Base-by-base conservation (phyloP, 2,888 invertebrate species). In the Mesoligia furuncula region DNA sequence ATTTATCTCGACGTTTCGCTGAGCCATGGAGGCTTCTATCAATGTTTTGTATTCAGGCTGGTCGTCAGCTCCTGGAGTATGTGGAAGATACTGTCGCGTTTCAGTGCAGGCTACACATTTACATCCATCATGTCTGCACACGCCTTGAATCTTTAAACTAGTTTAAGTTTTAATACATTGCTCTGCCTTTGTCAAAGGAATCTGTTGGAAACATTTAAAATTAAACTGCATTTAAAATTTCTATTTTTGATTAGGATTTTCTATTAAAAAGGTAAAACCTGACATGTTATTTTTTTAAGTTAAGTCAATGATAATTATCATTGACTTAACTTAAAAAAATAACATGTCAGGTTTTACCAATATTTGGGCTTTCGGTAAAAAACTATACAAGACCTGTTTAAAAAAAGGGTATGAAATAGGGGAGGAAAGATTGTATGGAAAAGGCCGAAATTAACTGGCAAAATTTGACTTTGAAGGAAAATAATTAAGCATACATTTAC, bases 41-140 rank as follows among this genome's bases (percentile, higher is more conserved):
- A 64, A 39, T 20, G 48, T 77, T 76, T 81, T 62, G 68, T 84
- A 71, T 83, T 75, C 75, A 61, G 27, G 13, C 48, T 76, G 61
- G 57, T 68, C 36, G 59, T 76, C 64, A 24, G 24, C 48, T 68
- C 31, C 36, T 67, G 59, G 62, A 64, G 27, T 67, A 68, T 74
- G 48, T 54, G 8, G 69, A 48, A 70, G 54, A 45, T 79, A 62
- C 31, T 31, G 51, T 74, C 66, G 51, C 59, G 39, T 73, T 75
- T 66, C 71, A 72, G 70, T 67, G 42, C 24, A 45, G 13, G 45
- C 45, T 62, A 57, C 39, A 74, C 24, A 75, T 73, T 73, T 67
- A 75, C 70, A 75, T 73, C 62, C 70, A 77, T 73, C 71, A 77
- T 72, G 27, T 42, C 24, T 64, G 59, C 45, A 70, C 64, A 57